phyloP scores from a whole-genome alignment of 2,888 invertebrate species.

The Coecobrya sp. region DNA sequence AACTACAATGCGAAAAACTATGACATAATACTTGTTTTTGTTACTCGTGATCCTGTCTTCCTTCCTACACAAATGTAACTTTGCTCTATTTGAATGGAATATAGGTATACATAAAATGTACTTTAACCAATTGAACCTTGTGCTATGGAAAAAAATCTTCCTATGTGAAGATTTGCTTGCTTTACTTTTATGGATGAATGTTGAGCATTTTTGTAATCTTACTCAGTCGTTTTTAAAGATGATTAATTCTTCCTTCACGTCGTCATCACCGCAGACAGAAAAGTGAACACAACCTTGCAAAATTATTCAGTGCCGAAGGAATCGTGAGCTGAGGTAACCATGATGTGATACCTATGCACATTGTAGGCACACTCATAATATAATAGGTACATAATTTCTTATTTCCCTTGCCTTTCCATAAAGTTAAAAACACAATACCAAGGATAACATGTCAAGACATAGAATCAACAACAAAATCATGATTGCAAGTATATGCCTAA shows the following conservation, averaged over 20 bases:
- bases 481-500: background rate
- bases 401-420: conserved; percentile 36
- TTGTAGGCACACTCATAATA: background rate
- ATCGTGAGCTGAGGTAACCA: conserved; percentile 28
- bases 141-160: background rate
- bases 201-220: conserved; percentile 16
- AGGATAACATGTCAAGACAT: conserved; percentile 74
- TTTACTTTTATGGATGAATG: background rate
- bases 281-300: conserved; percentile 51
- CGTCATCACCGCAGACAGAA: conserved; percentile 23
- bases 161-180: too few relatives aligned
- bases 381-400: background rate
- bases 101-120: background rate
- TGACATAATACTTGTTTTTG: conserved; percentile 26
- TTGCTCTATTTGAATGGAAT: background rate
- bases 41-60: background rate
- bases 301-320: conserved; percentile 47
- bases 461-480: background rate
- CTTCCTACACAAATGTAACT: conserved; percentile 29
- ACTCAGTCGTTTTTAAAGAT: conserved; percentile 57
- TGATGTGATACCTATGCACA: background rate
- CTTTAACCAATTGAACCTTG: background rate
- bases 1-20: background rate
- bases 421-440: conserved; percentile 54
- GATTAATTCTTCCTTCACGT: conserved; percentile 54